Percentiles rank a stretch among this genome's conserved stretches.
Conservation (phyloP, 2,888 invertebrate species). For the Drosophila birchii region DNA sequence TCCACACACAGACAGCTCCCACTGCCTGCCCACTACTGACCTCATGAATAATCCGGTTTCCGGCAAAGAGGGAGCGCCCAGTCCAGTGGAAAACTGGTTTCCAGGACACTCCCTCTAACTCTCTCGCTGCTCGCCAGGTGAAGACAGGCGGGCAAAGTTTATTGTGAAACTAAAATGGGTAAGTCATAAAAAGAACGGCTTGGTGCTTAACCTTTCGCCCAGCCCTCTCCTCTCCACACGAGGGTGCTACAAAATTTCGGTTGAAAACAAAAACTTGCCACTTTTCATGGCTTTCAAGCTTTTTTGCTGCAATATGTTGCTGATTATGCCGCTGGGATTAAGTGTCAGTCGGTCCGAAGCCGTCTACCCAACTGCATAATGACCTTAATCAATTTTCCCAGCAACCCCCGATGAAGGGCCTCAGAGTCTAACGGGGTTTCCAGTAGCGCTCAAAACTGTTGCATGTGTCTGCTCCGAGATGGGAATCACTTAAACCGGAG, state of each 20-base stretch:
- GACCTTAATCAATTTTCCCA: conserved; percentile 77
- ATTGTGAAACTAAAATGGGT: conserved; percentile 75
- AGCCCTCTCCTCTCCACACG: not conserved
- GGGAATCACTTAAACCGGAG: conserved; percentile 57
- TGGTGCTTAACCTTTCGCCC: conserved; percentile 64
- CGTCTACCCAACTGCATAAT: conserved; percentile 71
- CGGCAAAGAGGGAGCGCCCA: conserved; percentile 50
- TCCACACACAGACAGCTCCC: not conserved
- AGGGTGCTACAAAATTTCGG: conserved; percentile 69
- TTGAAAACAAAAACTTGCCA: conserved; percentile 64
- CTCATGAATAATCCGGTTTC: conserved; percentile 71
- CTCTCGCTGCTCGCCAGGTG: conserved; percentile 31
- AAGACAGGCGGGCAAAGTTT: conserved; percentile 70
- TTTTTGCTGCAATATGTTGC: conserved; percentile 80
- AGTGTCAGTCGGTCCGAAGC: conserved; percentile 67
- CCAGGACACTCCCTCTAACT: conserved; percentile 25
- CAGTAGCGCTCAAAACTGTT: conserved; percentile 63
- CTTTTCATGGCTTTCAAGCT: conserved; percentile 66
- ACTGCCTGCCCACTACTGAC: conserved; percentile 55
- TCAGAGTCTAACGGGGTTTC: conserved; percentile 42
- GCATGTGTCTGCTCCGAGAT: conserved; percentile 48
- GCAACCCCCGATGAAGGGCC: conserved; percentile 51
- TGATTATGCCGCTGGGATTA: conserved; percentile 80
- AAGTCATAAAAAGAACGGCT: conserved; percentile 65
- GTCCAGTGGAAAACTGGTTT: conserved; percentile 31